phyloP scores from a whole-genome alignment of 2,888 invertebrate genomes.

The Agrochola lychnidis region DNA sequence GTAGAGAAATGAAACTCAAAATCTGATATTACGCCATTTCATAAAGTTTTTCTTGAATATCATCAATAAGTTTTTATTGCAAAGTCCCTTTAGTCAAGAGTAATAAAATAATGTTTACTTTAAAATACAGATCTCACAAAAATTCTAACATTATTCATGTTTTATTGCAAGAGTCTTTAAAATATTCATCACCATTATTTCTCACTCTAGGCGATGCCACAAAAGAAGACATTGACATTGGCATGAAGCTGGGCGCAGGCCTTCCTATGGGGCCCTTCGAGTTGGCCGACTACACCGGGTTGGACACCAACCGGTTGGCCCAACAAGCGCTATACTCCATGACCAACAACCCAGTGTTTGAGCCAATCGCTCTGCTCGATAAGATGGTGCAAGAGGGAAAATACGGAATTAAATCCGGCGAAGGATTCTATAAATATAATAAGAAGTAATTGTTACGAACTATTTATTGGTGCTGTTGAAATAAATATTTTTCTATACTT shows the following conservation, averaged over 20 bases:
- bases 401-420: slow-evolving; percentile 94
- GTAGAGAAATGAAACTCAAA: neutral
- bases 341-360: slow-evolving; percentile 68
- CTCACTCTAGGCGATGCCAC: slow-evolving; percentile 91
- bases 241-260: slow-evolving; percentile 97
- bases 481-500: slow-evolving; percentile 29
- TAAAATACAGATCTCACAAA: too few species aligned
- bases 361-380: slow-evolving; percentile 88
- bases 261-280: slow-evolving; percentile 97
- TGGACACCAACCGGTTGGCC: slow-evolving; percentile 95
- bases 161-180: neutral
- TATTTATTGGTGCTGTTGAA: slow-evolving; percentile 6
- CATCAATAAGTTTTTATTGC: neutral
- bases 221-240: slow-evolving; percentile 95
- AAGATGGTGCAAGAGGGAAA: slow-evolving; percentile 95
- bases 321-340: slow-evolving; percentile 93
- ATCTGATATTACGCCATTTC: too few species aligned
- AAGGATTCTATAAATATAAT: slow-evolving; percentile 91
- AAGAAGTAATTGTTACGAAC: slow-evolving; percentile 44
- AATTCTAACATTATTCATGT: neutral
- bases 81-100: neutral
- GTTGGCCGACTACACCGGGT: slow-evolving; percentile 93
- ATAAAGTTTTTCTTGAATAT: neutral
- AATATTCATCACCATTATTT: neutral
- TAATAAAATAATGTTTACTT: neutral